Evolutionary conservation across 2,797 vertebrate genomes (phyloP).

Genomic region (Sandelia bainsii): DNA sequence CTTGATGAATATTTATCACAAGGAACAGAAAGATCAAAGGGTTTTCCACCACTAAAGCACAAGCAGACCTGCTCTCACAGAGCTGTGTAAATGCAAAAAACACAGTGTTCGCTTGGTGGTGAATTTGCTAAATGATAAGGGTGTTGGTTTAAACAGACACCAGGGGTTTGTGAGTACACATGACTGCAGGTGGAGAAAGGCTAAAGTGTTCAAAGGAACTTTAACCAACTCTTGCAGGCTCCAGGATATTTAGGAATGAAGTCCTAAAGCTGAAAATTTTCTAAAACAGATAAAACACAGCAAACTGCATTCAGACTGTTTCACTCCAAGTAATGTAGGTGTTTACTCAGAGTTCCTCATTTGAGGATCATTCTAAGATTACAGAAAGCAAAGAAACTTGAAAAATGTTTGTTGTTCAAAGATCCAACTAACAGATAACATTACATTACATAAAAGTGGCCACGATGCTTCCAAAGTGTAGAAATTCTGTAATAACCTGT

Average conservation of each 20-base stretch:
- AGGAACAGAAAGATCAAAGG: slow-evolving; percentile 52
- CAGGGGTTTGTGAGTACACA: slow-evolving; percentile 27
- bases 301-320: slow-evolving; percentile 11
- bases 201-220: slow-evolving; percentile 33
- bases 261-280: slow-evolving; percentile 27
- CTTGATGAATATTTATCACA: slow-evolving; percentile 66
- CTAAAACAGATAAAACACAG: slow-evolving; percentile 39
- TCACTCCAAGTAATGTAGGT: neutral
- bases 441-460: too few species aligned
- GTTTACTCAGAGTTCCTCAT: neutral
- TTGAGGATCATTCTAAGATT: neutral
- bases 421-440: too few species aligned
- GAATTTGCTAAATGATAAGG: slow-evolving; percentile 48
- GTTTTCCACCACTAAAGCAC: slow-evolving; percentile 25
- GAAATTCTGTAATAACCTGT: neutral
- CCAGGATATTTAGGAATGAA: slow-evolving; percentile 36
- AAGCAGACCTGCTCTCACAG: slow-evolving; percentile 19
- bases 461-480: neutral
- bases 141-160: slow-evolving; percentile 60
- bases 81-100: slow-evolving; percentile 20
- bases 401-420: neutral
- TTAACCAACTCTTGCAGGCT: slow-evolving; percentile 42
- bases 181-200: slow-evolving; percentile 36
- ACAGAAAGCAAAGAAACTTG: neutral
- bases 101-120: slow-evolving; percentile 23